These are phyloP conservation scores for Poecile montanus DNA, from an alignment of 2,797 vertebrate species.

Conservation along the genomic window DNA sequence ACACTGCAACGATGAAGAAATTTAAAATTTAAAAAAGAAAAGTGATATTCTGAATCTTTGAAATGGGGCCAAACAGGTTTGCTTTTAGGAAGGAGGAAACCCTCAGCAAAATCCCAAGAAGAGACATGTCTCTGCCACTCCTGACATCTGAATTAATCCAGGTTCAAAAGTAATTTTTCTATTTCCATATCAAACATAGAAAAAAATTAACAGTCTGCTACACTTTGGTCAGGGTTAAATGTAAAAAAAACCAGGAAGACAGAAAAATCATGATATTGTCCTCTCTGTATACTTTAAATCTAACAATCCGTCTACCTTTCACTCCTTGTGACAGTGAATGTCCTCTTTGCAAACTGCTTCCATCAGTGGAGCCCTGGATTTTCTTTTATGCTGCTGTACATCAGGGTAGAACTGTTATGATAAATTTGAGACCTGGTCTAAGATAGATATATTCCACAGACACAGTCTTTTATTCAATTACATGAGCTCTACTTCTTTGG, in stretches of 20 bases:
- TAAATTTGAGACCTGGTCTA: constrained; percentile 33
- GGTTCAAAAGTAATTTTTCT: neutral
- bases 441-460: constrained; percentile 35
- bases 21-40: neutral
- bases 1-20: neutral
- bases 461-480: constrained; percentile 46
- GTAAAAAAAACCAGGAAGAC: neutral
- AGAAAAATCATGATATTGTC: neutral
- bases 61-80: neutral
- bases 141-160: neutral
- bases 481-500: constrained; percentile 5
- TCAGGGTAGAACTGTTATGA: neutral
- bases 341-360: neutral
- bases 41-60: neutral
- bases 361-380: neutral
- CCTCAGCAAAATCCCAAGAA: neutral
- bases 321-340: neutral
- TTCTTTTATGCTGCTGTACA: neutral
- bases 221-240: neutral
- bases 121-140: neutral
- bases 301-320: neutral
- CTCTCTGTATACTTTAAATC: neutral
- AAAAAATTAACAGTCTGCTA: neutral
- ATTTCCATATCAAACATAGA: neutral
- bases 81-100: neutral